Percentiles rank a stretch among this genome's conserved stretches.
phyloP scores from a whole-genome alignment of 2,797 vertebrate species.

The Loriculus beryllinus region DNA sequence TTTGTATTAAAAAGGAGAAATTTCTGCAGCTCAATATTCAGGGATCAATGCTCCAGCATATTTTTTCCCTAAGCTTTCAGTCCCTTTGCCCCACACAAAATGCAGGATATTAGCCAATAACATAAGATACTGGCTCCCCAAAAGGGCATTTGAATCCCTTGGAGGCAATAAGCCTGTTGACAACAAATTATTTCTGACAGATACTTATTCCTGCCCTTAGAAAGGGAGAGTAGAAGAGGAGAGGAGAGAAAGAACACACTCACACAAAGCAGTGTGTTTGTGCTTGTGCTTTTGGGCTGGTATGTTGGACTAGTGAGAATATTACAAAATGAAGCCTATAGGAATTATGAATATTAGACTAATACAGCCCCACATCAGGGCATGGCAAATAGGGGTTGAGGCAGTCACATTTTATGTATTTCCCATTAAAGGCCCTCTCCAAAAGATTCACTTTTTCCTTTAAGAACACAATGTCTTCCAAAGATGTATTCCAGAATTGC shows the following conservation, averaged over 20 bases:
- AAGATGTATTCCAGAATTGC: background rate
- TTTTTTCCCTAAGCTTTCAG: background rate
- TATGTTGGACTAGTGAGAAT: background rate
- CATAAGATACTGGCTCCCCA: background rate
- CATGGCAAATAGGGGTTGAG: background rate
- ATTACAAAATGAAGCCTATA: background rate
- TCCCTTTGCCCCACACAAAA: background rate
- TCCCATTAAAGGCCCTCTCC: background rate
- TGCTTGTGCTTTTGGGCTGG: background rate
- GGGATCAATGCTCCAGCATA: background rate
- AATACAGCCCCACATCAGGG: background rate
- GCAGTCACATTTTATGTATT: rapidly evolving
- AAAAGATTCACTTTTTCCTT: background rate
- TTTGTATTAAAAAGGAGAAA: rapidly evolving
- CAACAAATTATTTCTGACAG: constrained; percentile 57
- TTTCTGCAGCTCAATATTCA: background rate
- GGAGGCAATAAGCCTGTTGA: constrained; percentile 25
- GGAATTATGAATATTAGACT: background rate
- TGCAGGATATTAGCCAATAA: background rate
- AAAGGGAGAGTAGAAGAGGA: background rate
- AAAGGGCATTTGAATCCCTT: constrained; percentile 40
- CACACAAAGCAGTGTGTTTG: background rate
- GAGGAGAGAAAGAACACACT: background rate
- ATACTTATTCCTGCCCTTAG: constrained; percentile 22
- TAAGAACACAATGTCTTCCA: background rate